Percentiles rank a stretch among this genome's conserved stretches.
These are phyloP conservation scores for Drosophila fulvimacula DNA, from an alignment of 2,888 invertebrate species.

Conservation along the genomic window DNA sequence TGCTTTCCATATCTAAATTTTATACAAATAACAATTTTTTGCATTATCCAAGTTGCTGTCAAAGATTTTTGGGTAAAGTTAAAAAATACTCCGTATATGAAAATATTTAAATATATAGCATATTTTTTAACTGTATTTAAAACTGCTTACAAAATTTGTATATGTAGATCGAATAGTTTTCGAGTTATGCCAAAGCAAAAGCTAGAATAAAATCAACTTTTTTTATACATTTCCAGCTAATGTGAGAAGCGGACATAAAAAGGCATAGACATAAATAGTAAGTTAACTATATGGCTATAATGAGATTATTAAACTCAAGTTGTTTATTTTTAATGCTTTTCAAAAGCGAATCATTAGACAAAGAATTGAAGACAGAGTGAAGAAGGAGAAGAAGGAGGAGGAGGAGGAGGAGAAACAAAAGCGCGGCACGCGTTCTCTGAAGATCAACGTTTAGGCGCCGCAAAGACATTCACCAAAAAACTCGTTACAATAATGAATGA, in stretches of 20 bases:
- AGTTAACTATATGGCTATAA: background rate
- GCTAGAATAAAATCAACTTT: background rate
- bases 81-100: no score
- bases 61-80: no score
- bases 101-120: no score
- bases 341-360: background rate
- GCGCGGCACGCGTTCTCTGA: slow-evolving; percentile 41
- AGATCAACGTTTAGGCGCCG: slow-evolving; percentile 8
- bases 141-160: background rate
- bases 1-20: no score
- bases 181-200: background rate
- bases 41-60: no score
- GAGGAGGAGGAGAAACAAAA: slow-evolving; percentile 9
- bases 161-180: background rate
- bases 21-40: no score
- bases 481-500: slow-evolving; percentile 3
- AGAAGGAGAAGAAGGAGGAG: background rate
- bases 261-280: background rate
- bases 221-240: background rate
- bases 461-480: slow-evolving; percentile 30
- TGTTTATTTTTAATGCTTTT: background rate
- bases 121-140: background rate
- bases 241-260: background rate
- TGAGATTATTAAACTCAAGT: background rate
- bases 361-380: background rate